Percentiles rank a stretch among this genome's conserved stretches.
These are phyloP conservation scores for Emys orbicularis DNA, from an alignment of 2,797 vertebrate genomes.

Conservation along the genomic window DNA sequence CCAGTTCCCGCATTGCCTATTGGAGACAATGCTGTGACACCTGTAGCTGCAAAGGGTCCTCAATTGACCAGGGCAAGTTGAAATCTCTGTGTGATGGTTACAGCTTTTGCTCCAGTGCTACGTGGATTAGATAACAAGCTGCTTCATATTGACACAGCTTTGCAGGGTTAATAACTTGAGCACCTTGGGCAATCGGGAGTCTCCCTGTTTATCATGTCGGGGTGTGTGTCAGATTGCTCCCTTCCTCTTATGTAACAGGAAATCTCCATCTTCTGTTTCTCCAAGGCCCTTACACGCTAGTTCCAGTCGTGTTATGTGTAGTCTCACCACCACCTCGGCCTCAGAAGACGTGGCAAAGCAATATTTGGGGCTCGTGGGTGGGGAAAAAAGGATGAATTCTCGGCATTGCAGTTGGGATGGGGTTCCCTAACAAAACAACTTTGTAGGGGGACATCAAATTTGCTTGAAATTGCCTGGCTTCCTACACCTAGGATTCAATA, in stretches of 20 bases:
- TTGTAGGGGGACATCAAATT: constrained; percentile 16
- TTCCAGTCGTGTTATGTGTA: constrained; percentile 43
- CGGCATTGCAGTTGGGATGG: constrained; percentile 26
- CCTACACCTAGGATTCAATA: constrained; percentile 7
- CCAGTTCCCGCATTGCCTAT: fast-evolving
- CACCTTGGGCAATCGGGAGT: constrained; percentile 31
- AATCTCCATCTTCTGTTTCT: constrained; percentile 3
- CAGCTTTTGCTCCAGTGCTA: constrained; percentile 13
- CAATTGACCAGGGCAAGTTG: neutral
- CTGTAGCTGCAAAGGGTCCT: neutral
- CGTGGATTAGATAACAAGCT: constrained; percentile 63
- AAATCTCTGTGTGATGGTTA: constrained; percentile 20
- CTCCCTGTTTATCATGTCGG: neutral
- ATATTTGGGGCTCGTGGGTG: neutral
- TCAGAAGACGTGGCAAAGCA: neutral
- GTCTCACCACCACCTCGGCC: neutral
- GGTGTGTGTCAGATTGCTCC: neutral
- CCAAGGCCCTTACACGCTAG: neutral
- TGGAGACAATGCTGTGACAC: neutral
- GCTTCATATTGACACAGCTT: constrained; percentile 61
- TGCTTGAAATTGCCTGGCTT: constrained; percentile 7
- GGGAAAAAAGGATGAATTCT: neutral
- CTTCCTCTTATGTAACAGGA: neutral
- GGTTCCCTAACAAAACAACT: constrained; percentile 56
- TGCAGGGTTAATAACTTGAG: constrained; percentile 63